phyloP scores from a whole-genome alignment of 2,113 vertebrate genomes.

The Rhadina sibilatrix region DNA sequence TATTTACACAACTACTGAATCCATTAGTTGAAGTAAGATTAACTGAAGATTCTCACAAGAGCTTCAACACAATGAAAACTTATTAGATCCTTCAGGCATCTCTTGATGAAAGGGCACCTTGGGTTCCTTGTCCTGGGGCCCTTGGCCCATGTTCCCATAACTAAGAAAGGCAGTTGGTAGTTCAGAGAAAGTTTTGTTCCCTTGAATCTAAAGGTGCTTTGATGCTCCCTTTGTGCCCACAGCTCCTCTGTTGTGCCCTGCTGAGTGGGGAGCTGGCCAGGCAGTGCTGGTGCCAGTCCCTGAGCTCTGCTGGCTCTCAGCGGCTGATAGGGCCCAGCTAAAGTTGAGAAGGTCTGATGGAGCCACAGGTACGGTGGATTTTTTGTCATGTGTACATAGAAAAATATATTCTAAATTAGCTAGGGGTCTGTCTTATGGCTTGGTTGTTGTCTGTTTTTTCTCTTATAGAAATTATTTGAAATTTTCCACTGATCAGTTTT shows the following conservation, averaged over 20 bases:
- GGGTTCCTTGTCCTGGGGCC: background rate
- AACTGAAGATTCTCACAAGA: background rate
- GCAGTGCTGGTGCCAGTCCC: rapidly evolving
- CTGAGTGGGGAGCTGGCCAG: background rate
- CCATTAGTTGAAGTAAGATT: background rate
- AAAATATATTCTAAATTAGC: background rate
- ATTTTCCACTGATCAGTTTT: background rate
- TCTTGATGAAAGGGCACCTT: background rate
- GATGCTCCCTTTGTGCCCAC: background rate
- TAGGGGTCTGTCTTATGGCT: background rate
- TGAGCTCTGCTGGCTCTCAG: background rate
- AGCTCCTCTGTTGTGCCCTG: background rate
- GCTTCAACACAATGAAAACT: background rate
- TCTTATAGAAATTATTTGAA: background rate
- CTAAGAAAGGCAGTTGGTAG: background rate
- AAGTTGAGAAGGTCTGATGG: background rate
- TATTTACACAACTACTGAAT: background rate
- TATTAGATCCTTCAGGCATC: background rate
- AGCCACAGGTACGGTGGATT: background rate
- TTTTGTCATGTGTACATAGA: background rate
- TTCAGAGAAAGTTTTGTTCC: background rate
- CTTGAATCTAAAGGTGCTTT: background rate
- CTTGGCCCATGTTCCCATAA: background rate
- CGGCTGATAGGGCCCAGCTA: background rate
- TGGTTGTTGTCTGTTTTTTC: background rate